Conservation (phyloP, 2,888 invertebrate species). For the Entomobrya proxima region DNA sequence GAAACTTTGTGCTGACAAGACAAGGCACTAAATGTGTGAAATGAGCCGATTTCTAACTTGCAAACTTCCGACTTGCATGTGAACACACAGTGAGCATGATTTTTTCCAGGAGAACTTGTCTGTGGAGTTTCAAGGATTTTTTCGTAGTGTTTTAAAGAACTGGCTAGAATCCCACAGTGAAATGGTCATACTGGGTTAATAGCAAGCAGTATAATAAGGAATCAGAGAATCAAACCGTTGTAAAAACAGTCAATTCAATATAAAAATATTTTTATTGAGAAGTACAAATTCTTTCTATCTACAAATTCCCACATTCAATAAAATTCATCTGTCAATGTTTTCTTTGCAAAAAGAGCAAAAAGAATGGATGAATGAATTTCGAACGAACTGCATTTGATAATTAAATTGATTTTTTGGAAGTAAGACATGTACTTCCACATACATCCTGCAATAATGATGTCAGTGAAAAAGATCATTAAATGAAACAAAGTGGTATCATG, state of each 20-base stretch:
- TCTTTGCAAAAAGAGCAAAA: not conserved
- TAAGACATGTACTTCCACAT: not conserved
- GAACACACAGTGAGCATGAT: not conserved
- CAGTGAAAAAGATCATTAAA: not conserved
- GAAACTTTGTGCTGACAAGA: conserved; percentile 27
- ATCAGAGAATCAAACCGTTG: not conserved
- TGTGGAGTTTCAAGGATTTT: not conserved
- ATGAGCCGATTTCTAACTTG: conserved; percentile 1
- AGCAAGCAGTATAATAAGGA: not conserved
- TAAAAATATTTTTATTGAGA: too few relatives aligned
- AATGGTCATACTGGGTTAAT: not conserved
- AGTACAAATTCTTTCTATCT: too few relatives aligned
- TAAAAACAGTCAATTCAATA: not conserved
- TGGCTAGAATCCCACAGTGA: not conserved
- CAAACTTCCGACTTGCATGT: conserved; percentile 26
- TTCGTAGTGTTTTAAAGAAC: not conserved
- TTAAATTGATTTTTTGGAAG: conserved; percentile 4
- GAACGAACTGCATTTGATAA: conserved; percentile 12
- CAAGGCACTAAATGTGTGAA: not conserved
- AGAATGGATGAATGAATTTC: not conserved
- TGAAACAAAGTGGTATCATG: not conserved
- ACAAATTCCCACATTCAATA: not conserved
- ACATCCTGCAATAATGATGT: not conserved
- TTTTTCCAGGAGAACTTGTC: not conserved
- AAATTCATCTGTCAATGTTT: too few relatives aligned